Evolutionary conservation across 1,140 invertebrate species (phyloP).

Genomic region (Drosophila arizonae): DNA sequence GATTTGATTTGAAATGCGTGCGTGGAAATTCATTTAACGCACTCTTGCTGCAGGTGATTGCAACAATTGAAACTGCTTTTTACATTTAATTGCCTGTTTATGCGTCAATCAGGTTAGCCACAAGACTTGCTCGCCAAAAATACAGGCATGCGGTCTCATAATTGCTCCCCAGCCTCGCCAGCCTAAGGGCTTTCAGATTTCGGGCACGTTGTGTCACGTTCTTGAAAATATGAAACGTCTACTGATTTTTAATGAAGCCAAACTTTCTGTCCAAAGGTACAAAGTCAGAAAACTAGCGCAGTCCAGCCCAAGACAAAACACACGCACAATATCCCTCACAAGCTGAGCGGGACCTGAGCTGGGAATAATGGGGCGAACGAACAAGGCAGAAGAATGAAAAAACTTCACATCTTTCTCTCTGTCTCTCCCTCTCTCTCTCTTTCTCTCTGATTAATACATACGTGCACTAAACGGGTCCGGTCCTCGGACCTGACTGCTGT

Average conservation of each 20-base stretch:
- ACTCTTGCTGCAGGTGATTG: constrained; percentile 39
- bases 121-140: constrained; percentile 8
- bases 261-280: constrained; percentile 50
- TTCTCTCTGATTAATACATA: constrained; percentile 70
- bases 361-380: background rate
- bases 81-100: constrained; percentile 74
- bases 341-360: background rate
- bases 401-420: constrained; percentile 55
- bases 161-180: constrained; percentile 38
- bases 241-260: constrained; percentile 81
- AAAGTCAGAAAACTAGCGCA: constrained; percentile 49
- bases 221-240: constrained; percentile 81
- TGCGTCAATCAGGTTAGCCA: constrained; percentile 69
- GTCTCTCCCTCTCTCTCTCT: too few species aligned
- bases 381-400: constrained; percentile 44
- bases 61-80: constrained; percentile 69
- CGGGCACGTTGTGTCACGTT: constrained; percentile 76
- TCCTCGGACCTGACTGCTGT: constrained; percentile 25
- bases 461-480: constrained; percentile 62
- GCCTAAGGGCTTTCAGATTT: constrained; percentile 20
- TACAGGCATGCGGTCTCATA: constrained; percentile 44
- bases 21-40: constrained; percentile 73
- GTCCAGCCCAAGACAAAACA: constrained; percentile 25
- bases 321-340: constrained; percentile 1
- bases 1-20: constrained; percentile 78